Evolutionary conservation across 2,888 invertebrate genomes (phyloP), one percentile per base, ranked within the genome.

Genomic region (Vesta saturnalis): DNA sequence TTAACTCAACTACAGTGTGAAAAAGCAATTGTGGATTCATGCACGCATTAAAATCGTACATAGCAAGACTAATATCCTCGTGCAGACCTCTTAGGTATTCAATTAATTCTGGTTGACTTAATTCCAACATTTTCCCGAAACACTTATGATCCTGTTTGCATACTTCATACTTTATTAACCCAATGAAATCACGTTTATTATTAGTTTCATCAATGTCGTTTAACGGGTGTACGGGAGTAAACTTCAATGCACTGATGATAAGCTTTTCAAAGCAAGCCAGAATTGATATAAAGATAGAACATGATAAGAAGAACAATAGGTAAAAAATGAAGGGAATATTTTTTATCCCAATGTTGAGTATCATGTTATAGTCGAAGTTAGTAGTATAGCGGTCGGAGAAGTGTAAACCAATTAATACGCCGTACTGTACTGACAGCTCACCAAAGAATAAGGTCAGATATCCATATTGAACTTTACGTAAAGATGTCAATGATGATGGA

Each of bases 201-300:
- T 79, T 80, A 0, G 79, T 80, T 19, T 81, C 79, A 6, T 74
- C 73, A 21, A 83, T 79, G 8, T 73, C 77, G 59, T 79, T 79
- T 69, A 81, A 73, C 0, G 83, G 83, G 73, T 83, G 82, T 0
- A 80, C 77, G 0, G 80, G 78, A 12, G 74, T 73, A 60, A 82
- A 84, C 60, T 80, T 75, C 46, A 84, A 69, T 18, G 76, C 76
- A 49, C 73, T 78, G 1, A 80, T 77, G 1, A 80, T 75, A 1
- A 82, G 73, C 56, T 81, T 83, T 73, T 84, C 83, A 62, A 83
- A 84, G 69, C 84, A 84, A 1, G 77, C 81, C 22, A 84, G 76
- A 47, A 78, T 74, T 3, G 77, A 79, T 2, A 80, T 78, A 35
- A 80, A 67, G 0, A 78, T 47, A 1, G 77, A 73, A 22, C 78